Base-by-base conservation (phyloP, 2,888 invertebrate genomes). In the Aradus depressus region DNA sequence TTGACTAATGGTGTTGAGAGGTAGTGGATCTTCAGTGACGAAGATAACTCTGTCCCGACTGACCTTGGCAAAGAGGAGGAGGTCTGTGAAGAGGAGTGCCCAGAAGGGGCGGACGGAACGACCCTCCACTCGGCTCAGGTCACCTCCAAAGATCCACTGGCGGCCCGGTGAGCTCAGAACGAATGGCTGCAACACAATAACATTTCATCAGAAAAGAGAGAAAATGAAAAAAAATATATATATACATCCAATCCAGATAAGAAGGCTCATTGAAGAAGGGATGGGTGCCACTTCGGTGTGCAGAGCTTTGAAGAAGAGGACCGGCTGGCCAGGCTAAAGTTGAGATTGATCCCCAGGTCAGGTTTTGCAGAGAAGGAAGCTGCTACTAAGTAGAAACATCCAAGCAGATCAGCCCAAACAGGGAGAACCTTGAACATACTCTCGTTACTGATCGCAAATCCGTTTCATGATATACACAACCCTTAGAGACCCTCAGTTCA, bases 91-190 rank as follows among this genome's bases (percentile, higher is more conserved):
- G 39, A 90, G 72, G 51, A 90, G 70, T 0, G 87, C 85, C 89
- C 89, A 89, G 65, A 84, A 87, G 1, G 87, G 84, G 55, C 86
- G 76, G 22, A 86, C 75, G 2, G 83, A 79, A 39, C 88, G 75
- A 1, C 88, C 87, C 69, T 89, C 89, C 2, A 88, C 83, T 57
- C 86, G 75, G 10, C 83, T 81, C 23, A 90, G 69, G 62, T 89
- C 88, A 0, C 89, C 88, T 4, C 88, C 89, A 61, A 89, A 89
- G 52, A 90, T 84, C 89, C 89, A 89, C 67, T 88, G 88, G 44
- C 89, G 75, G 22, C 87, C 87, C 44, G 84, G 81, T 61, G 84
- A 81, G 63, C 82, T 84, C 66, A 90, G 70, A 47, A 84, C 81
- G 67, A 90, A 90, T 47, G 89, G 88, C 77, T 81, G 66, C 8